These are phyloP conservation scores for Limonius californicus DNA, from an alignment of 1,140 invertebrate genomes.

Conservation along the genomic window DNA sequence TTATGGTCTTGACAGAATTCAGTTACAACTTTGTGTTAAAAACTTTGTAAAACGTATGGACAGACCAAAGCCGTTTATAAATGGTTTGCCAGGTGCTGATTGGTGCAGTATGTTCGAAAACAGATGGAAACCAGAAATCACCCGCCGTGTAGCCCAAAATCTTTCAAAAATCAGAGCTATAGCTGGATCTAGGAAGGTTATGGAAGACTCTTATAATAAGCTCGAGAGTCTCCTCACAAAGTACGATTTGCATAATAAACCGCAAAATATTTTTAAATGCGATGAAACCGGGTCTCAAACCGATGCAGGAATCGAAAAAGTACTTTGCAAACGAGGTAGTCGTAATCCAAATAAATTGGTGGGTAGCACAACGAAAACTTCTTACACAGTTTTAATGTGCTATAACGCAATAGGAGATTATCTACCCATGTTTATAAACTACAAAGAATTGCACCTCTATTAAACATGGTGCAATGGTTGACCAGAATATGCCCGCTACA, in stretches of 20 bases:
- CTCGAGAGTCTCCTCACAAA: not conserved
- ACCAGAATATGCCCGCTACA: not conserved
- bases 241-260: not conserved
- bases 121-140: not conserved
- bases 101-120: not conserved
- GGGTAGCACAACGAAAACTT: not conserved
- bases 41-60: not conserved
- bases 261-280: slow-evolving; percentile 11
- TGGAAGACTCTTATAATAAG: slow-evolving; percentile 6
- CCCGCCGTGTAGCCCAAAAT: not conserved
- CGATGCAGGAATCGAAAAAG: not conserved
- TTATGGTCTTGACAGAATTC: not conserved
- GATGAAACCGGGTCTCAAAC: slow-evolving; percentile 9
- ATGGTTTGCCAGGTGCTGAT: slow-evolving; percentile 3
- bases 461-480: not conserved
- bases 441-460: not conserved
- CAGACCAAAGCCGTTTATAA: slow-evolving; percentile 4
- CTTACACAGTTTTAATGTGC: not conserved
- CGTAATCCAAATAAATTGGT: not conserved
- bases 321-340: not conserved
- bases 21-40: slow-evolving; percentile 2
- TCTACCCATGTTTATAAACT: not conserved
- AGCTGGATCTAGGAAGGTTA: not conserved
- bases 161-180: not conserved
- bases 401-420: not conserved